A percentile compares a stretch with the other conserved stretches of the same genome.
Conservation (phyloP, 2,797 vertebrate genomes). For the Diglossa cyanea region DNA sequence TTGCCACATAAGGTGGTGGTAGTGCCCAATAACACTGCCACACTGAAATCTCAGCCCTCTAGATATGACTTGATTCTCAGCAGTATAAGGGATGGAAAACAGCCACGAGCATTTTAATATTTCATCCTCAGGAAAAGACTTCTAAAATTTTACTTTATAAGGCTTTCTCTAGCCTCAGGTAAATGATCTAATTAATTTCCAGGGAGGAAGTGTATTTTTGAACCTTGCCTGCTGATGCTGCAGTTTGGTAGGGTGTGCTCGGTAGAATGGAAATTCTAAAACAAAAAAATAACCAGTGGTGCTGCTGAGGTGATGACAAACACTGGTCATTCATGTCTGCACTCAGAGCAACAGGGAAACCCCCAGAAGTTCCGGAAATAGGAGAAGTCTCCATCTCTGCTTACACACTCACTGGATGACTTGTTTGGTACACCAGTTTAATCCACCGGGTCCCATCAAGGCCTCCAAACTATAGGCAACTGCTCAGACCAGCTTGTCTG, state of each 20-base stretch:
- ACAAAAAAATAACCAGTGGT: background rate
- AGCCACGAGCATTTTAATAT: background rate
- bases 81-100: background rate
- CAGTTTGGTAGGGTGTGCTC: background rate
- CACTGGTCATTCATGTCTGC: background rate
- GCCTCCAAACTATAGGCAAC: background rate
- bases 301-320: background rate
- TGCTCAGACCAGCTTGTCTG: background rate
- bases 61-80: background rate
- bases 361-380: background rate
- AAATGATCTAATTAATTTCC: background rate
- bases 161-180: background rate
- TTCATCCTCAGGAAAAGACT: background rate
- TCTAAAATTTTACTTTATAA: background rate
- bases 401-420: background rate
- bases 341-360: background rate
- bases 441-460: background rate
- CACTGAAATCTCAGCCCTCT: background rate
- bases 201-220: background rate
- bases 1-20: background rate
- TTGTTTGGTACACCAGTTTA: background rate
- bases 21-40: background rate
- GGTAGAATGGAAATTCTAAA: background rate
- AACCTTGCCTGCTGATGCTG: background rate
- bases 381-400: background rate